Conservation (phyloP, 1,140 invertebrate genomes). For the Conus ventricosus region DNA sequence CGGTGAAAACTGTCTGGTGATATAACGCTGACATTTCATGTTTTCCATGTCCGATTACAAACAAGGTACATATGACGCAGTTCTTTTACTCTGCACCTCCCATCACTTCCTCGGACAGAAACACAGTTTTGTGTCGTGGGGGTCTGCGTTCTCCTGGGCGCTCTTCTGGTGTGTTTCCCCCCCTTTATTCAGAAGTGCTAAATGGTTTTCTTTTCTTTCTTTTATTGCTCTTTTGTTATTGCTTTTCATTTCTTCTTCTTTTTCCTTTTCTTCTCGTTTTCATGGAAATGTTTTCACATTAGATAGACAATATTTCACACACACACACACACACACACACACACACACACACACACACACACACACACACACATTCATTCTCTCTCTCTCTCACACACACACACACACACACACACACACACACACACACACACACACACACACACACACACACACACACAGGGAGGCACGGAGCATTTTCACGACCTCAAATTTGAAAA, state of each 20-base stretch:
- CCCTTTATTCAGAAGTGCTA: too few species aligned
- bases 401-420: neutral
- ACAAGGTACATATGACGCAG: neutral
- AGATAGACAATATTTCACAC: neutral
- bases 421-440: neutral
- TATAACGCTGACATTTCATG: too few species aligned
- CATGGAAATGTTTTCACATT: neutral
- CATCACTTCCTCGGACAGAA: neutral
- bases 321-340: slow-evolving; percentile 3
- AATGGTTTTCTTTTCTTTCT: too few species aligned
- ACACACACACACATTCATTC: neutral
- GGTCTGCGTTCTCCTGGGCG: neutral
- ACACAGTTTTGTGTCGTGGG: neutral
- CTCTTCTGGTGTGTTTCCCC: neutral
- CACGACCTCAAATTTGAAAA: neutral
- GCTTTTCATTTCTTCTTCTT: neutral
- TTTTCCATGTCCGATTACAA: neutral
- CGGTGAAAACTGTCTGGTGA: too few species aligned
- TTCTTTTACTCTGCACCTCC: neutral
- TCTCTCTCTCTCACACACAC: too few species aligned
- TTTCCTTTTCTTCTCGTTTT: too few species aligned
- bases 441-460: neutral
- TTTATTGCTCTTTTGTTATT: too few species aligned
- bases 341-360: neutral
- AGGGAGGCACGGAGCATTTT: neutral